Base-by-base conservation (phyloP, 2,113 vertebrate species). In the Microcebus tavaratra region DNA sequence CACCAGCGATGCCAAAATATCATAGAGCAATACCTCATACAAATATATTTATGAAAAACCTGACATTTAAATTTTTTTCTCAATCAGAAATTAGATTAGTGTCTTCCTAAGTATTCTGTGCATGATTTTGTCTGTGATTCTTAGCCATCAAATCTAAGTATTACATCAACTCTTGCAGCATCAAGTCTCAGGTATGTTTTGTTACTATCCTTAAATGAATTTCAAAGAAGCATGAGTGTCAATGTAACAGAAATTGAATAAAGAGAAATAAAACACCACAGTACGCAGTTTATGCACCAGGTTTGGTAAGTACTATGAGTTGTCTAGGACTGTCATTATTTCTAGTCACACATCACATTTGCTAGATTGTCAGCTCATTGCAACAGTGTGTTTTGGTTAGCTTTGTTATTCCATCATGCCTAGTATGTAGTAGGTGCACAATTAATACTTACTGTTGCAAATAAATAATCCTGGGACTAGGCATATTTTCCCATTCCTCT, bases 391-490 rank as follows among this genome's bases (percentile, higher is more conserved):
- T 25, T 86, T 5, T 12, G 2, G 5, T 75, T 67, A 67, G 20
- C 36, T 75, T 29, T 63, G 25, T 10, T 10, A 18, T 39, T 3
- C 15, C 31, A 4, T 1, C 1, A 9, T 34, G 10, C 9, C 14
- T 39, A 4, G 4, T 14, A 50, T 7, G 13, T 4, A 10, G 39
- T 12, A 31, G 12, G 4, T 34, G 6, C 34, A 21, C 8, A 29
- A 1, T n/a, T 27, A 53, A 23, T 18, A 13, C 18, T 79, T 68
- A 42, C 0, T 29, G n/a, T 17, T 50, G 13, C 0, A 3, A 6
- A 25, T 27, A 34, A 73, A 20, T 1, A 25, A 17, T 11, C n/a
- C 25, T 15, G n/a, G 39, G 7, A 25, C 0, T 0, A 25, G 27
- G 25, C 11, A 10, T 20, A 45, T 27, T 70, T 70, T 50, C 3